Evolutionary conservation across 2,888 invertebrate species (phyloP), one percentile per base, ranked within the genome.

Genomic region (Encarsia formosa): DNA sequence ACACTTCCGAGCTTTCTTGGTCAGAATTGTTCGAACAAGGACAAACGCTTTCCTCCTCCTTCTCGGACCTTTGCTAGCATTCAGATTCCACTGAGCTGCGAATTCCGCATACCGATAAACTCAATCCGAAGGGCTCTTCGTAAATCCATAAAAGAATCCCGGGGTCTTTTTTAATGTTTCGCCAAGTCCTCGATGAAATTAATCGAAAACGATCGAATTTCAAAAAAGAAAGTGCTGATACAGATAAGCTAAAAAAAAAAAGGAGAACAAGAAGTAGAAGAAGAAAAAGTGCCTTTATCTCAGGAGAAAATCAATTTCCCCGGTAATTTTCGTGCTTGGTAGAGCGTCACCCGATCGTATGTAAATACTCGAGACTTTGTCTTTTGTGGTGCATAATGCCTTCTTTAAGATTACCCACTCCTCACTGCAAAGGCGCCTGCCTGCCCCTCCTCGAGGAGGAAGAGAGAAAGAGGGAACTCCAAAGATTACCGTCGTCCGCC

Each of bases 401-500:
- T 55, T 47, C 47, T 54, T 45, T 31, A 38, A 52, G 55, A 54
- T 56, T 58, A 50, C 51, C 16, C 31, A 24, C 42, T 18, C 34
- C 38, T 35, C 43, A 46, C 49, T 54, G 57, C 43, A 57, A 61
- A 60, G 57, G 55, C 59, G 58, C 52, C n/a, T n/a, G n/a, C n/a
- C n/a, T n/a, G n/a, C n/a, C n/a, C n/a, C n/a, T n/a, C n/a, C n/a
- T n/a, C n/a, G n/a, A n/a, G n/a, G n/a, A n/a, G n/a, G n/a, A n/a
- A n/a, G n/a, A n/a, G n/a, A n/a, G n/a, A n/a, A n/a, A n/a, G n/a
- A n/a, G 61, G 62, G 62, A 63, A 65, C 65, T 63, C 62, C 63
- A 60, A 66, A 70, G 72, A 71, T 71, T 71, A 69, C 66, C 61
- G 66, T n/a, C n/a, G n/a, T n/a, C n/a, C 67, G 73, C 73, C 73